phyloP scores from a whole-genome alignment of 2,888 invertebrate species.

The Xestia ashworthii region DNA sequence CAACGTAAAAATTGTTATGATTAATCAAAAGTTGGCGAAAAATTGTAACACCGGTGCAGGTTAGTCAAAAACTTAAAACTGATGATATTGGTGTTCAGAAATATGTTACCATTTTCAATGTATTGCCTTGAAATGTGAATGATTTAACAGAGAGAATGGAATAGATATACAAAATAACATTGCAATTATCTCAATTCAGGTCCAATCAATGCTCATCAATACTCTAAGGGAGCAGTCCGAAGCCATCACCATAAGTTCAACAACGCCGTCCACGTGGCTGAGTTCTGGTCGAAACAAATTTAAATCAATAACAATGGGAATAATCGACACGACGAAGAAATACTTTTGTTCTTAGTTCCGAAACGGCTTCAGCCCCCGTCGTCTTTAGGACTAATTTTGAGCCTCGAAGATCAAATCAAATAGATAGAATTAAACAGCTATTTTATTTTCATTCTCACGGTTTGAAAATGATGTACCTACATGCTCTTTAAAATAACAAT shows the following conservation, averaged over 20 bases:
- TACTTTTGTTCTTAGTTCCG: neutral
- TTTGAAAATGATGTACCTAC: neutral
- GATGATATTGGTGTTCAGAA: neutral
- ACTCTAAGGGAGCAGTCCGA: no score
- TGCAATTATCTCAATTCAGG: no score
- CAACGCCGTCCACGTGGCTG: no score
- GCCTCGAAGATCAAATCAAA: neutral
- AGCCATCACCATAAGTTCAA: no score
- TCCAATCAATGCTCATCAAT: neutral
- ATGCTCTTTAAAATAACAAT: neutral
- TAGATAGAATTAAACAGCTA: no score
- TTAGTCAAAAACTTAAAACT: neutral
- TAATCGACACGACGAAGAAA: no score
- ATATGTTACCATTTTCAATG: neutral
- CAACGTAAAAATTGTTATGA: neutral
- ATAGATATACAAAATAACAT: neutral
- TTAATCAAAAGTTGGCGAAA: neutral
- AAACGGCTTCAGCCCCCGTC: neutral
- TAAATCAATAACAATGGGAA: no score
- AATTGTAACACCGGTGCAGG: neutral
- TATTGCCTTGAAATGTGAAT: no score
- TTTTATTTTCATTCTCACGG: neutral
- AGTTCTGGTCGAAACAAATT: no score
- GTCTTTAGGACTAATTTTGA: neutral
- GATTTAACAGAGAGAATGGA: neutral